Percentiles rank a stretch among this genome's conserved stretches.
phyloP scores from a whole-genome alignment of 2,113 vertebrate genomes.

The Istiophorus platypterus region DNA sequence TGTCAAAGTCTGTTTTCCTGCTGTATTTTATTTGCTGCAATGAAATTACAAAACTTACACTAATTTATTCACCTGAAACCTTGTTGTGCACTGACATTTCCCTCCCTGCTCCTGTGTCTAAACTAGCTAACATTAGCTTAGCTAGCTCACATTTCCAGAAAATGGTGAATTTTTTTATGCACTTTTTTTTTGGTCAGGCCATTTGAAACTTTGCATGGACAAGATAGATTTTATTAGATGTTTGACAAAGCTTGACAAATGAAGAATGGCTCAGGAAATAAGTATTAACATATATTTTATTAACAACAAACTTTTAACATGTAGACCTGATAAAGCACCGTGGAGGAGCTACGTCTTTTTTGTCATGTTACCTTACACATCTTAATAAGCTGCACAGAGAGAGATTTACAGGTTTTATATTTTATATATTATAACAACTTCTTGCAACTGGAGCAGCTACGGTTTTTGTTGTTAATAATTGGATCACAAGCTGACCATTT shows the following conservation, averaged over 20 bases:
- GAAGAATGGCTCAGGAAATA: not conserved
- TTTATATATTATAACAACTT: too few species aligned
- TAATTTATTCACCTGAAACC: conserved; percentile 1
- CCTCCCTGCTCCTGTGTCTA: not conserved
- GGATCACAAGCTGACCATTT: not conserved
- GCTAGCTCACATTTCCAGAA: not conserved
- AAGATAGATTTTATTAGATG: not conserved
- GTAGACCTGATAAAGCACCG: too few species aligned
- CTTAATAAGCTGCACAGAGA: not conserved
- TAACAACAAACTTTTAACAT: not conserved
- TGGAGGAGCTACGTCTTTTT: not conserved
- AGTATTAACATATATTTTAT: not conserved
- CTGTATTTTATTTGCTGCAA: not conserved
- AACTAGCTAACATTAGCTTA: not conserved
- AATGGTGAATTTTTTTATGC: too few species aligned
- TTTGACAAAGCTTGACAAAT: not conserved
- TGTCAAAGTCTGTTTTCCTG: conserved; percentile 1
- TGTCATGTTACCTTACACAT: not conserved
- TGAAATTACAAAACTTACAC: not conserved
- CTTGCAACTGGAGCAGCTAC: not conserved
- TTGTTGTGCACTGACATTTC: not conserved
- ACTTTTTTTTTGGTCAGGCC: not conserved
- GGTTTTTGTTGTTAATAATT: not conserved
- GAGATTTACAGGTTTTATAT: not conserved
- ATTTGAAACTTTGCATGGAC: not conserved